Conservation (phyloP, 2,888 invertebrate species). For the Ichneumoninae sp. region DNA sequence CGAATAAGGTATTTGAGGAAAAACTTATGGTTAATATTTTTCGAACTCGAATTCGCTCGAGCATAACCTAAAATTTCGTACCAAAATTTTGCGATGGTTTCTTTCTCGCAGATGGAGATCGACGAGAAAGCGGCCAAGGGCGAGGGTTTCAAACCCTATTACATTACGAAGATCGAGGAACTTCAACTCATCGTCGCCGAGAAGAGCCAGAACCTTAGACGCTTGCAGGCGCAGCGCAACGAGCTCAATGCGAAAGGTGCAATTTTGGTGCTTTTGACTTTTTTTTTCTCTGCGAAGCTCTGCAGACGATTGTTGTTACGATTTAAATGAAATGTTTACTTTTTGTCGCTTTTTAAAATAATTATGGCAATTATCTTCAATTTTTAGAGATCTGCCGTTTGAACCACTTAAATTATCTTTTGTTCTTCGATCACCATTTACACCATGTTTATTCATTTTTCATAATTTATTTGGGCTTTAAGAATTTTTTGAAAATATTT, state of each 20-base stretch:
- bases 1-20: slow-evolving; percentile 77
- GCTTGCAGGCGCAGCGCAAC: slow-evolving; percentile 99
- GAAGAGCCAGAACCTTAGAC: slow-evolving; percentile 97
- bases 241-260: slow-evolving; percentile 99
- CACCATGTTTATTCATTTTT: too few relatives aligned
- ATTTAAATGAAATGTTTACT: background rate
- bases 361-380: too few relatives aligned
- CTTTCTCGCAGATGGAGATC: slow-evolving; percentile 89
- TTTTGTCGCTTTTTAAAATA: background rate
- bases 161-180: slow-evolving; percentile 99
- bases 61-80: slow-evolving; percentile 24
- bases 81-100: slow-evolving; percentile 19
- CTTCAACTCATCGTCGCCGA: slow-evolving; percentile 98
- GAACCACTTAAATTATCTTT: too few relatives aligned
- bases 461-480: too few relatives aligned
- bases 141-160: slow-evolving; percentile 97
- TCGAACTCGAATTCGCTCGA: background rate
- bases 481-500: too few relatives aligned
- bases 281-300: background rate
- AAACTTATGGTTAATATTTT: slow-evolving; percentile 1
- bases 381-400: too few relatives aligned
- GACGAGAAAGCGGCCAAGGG: slow-evolving; percentile 89
- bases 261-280: too few relatives aligned
- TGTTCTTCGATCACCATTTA: too few relatives aligned
- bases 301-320: background rate